These are phyloP conservation scores for Drosophila bocqueti DNA, from an alignment of 1,140 invertebrate genomes.

Conservation along the genomic window DNA sequence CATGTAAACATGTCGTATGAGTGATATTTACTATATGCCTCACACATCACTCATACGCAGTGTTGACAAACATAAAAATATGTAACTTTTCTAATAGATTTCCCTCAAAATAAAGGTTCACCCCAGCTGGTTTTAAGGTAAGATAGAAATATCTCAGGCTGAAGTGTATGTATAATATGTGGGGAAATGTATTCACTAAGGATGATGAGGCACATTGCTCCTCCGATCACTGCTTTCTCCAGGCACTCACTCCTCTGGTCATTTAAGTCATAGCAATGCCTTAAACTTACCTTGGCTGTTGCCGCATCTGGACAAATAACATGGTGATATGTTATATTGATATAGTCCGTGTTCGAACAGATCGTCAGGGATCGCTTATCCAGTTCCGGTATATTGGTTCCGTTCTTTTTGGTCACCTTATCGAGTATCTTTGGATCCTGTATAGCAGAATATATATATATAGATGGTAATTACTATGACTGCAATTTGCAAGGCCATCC, in stretches of 20 bases:
- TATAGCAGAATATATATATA: conserved; percentile 23
- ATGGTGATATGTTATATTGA: conserved; percentile 99
- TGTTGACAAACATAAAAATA: background rate
- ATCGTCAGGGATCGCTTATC: conserved; percentile 99
- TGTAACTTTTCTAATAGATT: background rate
- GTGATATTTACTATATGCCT: background rate
- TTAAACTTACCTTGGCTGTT: conserved; percentile 93
- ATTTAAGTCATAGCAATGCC: background rate
- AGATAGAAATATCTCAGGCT: background rate
- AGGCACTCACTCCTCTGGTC: background rate
- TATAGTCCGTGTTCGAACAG: conserved; percentile 99
- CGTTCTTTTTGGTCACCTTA: conserved; percentile 92
- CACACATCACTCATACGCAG: background rate
- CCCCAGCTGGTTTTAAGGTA: too few species aligned
- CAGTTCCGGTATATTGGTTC: conserved; percentile 88
- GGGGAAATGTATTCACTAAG: background rate
- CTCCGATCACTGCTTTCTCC: background rate
- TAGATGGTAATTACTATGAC: conserved; percentile 11
- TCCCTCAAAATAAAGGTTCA: background rate
- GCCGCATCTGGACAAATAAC: conserved; percentile 96
- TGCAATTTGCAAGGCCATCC: conserved; percentile 58
- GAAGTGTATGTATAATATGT: background rate
- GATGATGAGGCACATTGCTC: background rate
- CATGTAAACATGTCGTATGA: conserved; percentile 7
- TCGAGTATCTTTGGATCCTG: conserved; percentile 94